Conservation (phyloP, 2,888 invertebrate species). For the Chrysopilus asiliformis region DNA sequence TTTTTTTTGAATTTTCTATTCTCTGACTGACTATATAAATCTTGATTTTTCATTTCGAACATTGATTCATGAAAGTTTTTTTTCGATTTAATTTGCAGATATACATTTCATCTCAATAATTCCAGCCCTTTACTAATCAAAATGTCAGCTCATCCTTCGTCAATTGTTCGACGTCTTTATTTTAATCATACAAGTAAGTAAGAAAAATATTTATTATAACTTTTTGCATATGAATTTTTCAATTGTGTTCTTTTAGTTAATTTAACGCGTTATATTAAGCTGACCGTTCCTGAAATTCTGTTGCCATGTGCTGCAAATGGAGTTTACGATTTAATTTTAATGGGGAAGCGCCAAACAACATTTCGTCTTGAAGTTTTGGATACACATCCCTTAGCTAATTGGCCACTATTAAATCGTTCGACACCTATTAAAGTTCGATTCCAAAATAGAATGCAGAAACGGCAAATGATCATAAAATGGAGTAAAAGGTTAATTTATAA, state of each 20-base stretch:
- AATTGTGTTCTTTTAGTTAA: constrained; percentile 23
- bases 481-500: constrained; percentile 27
- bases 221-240: background rate
- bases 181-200: constrained; percentile 34
- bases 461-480: constrained; percentile 36
- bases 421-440: constrained; percentile 29
- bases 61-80: no score
- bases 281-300: constrained; percentile 23
- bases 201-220: constrained; percentile 1
- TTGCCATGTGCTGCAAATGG: constrained; percentile 32
- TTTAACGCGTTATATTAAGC: constrained; percentile 23
- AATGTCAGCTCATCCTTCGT: constrained; percentile 24
- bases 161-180: constrained; percentile 29
- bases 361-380: constrained; percentile 29
- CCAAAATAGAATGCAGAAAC: constrained; percentile 34
- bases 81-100: constrained; percentile 22
- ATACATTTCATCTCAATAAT: constrained; percentile 28
- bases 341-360: constrained; percentile 22
- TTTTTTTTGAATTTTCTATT: no score
- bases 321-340: constrained; percentile 32
- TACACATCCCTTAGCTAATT: constrained; percentile 29
- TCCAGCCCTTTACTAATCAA: constrained; percentile 30
- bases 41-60: constrained; percentile 1
- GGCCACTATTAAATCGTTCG: constrained; percentile 32
- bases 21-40: no score